phyloP scores from a whole-genome alignment of 2,797 vertebrate species.

The Mormyrus proboscirostris region DNA sequence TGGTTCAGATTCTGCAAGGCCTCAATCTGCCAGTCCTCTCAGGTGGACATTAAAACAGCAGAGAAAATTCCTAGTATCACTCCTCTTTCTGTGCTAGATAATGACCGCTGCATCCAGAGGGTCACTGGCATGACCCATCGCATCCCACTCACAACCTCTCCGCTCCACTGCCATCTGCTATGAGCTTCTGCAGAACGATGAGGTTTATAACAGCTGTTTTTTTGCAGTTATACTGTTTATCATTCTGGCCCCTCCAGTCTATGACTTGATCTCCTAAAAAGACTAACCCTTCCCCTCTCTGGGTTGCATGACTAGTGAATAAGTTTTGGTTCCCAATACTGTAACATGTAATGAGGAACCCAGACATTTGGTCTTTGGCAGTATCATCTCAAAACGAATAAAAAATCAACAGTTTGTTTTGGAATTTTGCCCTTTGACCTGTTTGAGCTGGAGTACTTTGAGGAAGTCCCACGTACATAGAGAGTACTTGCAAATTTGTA shows the following conservation, averaged over 20 bases:
- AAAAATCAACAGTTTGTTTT: not conserved
- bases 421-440: not conserved
- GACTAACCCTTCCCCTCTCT: not conserved
- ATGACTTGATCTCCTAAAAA: not conserved
- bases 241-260: not conserved
- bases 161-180: not conserved
- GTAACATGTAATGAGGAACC: not conserved
- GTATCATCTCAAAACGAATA: not conserved
- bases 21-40: not conserved
- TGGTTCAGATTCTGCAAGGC: not conserved
- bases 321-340: not conserved
- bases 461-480: not conserved
- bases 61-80: not conserved
- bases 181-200: not conserved
- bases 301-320: not conserved
- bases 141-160: not conserved
- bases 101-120: not conserved
- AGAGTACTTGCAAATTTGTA: not conserved
- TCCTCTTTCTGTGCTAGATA: not conserved
- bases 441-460: not conserved
- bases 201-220: not conserved
- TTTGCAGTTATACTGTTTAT: not conserved
- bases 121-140: not conserved
- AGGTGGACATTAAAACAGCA: not conserved
- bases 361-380: not conserved